Conservation (phyloP, 53 echinoderm and acorn worm species). For the Holothuria scabra region DNA sequence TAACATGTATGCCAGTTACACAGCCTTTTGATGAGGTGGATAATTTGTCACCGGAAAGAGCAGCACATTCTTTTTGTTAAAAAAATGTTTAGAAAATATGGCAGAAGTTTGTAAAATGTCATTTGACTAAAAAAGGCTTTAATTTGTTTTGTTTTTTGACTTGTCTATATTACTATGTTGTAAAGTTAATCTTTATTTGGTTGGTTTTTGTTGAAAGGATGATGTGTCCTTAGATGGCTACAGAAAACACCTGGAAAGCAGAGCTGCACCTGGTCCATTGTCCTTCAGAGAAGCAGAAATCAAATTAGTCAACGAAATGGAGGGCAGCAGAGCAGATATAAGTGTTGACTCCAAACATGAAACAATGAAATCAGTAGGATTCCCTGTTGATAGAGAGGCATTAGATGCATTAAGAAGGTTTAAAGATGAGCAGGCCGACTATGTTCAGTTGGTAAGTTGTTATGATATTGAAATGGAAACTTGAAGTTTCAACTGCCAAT, state of each 20-base stretch:
- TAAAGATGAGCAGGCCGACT: constrained; percentile 50
- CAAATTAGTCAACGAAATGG: constrained; percentile 64
- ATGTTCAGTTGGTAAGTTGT: constrained; percentile 85
- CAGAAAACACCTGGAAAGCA: constrained; percentile 59
- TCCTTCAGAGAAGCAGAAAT: constrained; percentile 73
- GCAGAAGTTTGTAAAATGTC: too few species aligned
- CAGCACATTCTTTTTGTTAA: too few species aligned
- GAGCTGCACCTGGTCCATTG: constrained; percentile 80
- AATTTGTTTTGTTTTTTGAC: too few species aligned
- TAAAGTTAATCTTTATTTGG: too few species aligned
- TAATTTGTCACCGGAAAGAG: too few species aligned
- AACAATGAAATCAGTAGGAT: constrained; percentile 78
- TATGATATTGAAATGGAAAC: not conserved
- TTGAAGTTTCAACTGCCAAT: too few species aligned
- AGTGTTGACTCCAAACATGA: constrained; percentile 86
- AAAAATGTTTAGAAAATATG: too few species aligned
- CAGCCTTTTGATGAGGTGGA: too few species aligned
- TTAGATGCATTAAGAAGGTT: constrained; percentile 56
- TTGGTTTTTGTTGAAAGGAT: constrained; percentile 43
- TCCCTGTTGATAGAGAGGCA: constrained; percentile 73
- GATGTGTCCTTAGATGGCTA: constrained; percentile 83
- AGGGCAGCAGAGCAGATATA: constrained; percentile 65
- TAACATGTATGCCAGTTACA: too few species aligned
- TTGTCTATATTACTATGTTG: too few species aligned
- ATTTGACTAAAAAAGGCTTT: too few species aligned